phyloP scores from a whole-genome alignment of 2,797 vertebrate species.

The Aselliscus stoliczkanus region DNA sequence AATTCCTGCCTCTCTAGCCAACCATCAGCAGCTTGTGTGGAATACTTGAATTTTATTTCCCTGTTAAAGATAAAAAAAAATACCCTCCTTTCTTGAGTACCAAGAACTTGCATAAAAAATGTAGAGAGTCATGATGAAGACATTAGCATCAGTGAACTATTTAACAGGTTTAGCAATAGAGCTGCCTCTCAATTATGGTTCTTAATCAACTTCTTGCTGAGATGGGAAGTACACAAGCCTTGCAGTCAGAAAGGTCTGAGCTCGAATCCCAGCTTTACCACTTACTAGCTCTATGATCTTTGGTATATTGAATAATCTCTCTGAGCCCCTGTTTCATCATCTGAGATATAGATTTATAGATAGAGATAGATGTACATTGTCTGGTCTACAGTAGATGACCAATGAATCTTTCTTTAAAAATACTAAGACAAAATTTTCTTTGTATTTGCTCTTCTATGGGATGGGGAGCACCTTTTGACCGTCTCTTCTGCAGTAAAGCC shows the following conservation, averaged over 20 bases:
- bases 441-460: neutral
- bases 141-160: neutral
- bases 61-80: neutral
- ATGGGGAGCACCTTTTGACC: neutral
- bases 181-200: neutral
- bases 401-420: neutral
- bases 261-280: neutral
- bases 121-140: neutral
- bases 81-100: neutral
- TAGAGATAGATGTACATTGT: neutral
- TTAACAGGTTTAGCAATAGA: neutral
- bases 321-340: neutral
- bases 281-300: neutral
- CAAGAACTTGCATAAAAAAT: neutral
- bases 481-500: neutral
- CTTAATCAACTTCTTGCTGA: neutral
- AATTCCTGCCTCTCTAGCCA: neutral
- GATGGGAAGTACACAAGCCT: neutral
- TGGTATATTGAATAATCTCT: neutral
- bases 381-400: neutral
- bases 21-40: neutral
- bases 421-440: neutral
- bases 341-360: neutral
- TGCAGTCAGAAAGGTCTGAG: neutral
- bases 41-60: neutral